Evolutionary conservation across 2,113 vertebrate genomes (phyloP).

Genomic region (Cyanistes caeruleus): DNA sequence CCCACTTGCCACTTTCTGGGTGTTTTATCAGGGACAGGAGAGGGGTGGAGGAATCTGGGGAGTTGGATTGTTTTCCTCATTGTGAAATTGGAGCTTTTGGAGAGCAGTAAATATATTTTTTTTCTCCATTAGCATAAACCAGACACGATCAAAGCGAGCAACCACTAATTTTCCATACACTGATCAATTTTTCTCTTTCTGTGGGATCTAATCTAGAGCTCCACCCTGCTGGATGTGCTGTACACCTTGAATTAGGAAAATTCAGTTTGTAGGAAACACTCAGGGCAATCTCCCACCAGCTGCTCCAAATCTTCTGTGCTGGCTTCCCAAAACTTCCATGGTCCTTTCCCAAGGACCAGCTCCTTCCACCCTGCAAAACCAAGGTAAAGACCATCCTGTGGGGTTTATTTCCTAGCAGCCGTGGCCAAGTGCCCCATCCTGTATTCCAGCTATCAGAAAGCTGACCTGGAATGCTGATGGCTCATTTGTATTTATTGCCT

Average conservation of each 20-base stretch:
- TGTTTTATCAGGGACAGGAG: neutral
- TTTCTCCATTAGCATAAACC: neutral
- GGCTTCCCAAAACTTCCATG: accelerated
- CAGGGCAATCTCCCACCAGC: neutral
- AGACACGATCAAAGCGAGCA: neutral
- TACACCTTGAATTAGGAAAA: neutral
- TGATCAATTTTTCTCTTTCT: neutral
- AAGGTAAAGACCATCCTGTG: neutral
- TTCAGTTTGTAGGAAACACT: neutral
- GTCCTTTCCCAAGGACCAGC: no score
- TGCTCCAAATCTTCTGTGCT: accelerated
- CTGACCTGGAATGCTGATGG: neutral
- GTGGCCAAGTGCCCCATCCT: neutral
- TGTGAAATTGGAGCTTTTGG: neutral
- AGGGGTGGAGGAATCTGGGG: neutral
- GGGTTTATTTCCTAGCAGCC: neutral
- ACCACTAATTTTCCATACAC: neutral
- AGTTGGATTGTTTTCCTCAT: neutral
- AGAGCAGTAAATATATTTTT: neutral
- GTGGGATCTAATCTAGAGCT: neutral
- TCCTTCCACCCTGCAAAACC: neutral
- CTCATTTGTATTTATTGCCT: conserved; percentile 28
- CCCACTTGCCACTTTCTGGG: neutral
- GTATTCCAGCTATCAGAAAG: neutral
- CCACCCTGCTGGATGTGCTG: neutral